Evolutionary conservation across 2,888 invertebrate genomes (phyloP), one percentile per base, ranked within the genome.

Genomic region (Tethea ocularis): DNA sequence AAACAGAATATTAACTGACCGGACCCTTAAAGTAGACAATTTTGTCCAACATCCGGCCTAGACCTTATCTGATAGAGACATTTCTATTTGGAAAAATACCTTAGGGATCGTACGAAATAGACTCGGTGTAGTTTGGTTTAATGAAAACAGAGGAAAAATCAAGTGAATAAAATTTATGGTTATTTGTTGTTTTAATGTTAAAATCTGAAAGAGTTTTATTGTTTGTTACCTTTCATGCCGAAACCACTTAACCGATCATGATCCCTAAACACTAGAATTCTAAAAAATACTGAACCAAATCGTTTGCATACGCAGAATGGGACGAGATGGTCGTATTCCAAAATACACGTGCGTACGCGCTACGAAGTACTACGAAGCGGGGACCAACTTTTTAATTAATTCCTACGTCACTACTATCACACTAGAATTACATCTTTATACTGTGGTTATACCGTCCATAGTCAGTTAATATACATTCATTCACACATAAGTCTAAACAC

Each of bases 1-100:
- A 20, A 20, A 46, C 46, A 10, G 46, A 46, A 46, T 46, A 46
- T 46, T 46, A 46, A 46, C 46, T 46, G 20, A 20, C 46, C 46
- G 17, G 20, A 0, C 10, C 46, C 17, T 46, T 46, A 2, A 17
- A 20, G 20, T 46, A 46, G n/a, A 46, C 17, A 46, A 46, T 46
- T 46, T 46, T 46, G 17, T 20, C 46, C 46, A 17, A 46, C 20
- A 10, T 46, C 10, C 46, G 46, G 20, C 17, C 46, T 46, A 46
- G 46, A 46, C 20, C 10, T 46, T 46, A 46, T 46, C 46, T 20
- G 17, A 46, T 46, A 20, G 8, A 46, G 2, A 10, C 20, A 20
- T 46, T 46, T 10, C 46, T 10, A 46, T 46, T 46, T 20, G 7
- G 7, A 6, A 38, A 38, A n/a, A n/a, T 38, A 10, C 38, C n/a